phyloP scores from a whole-genome alignment of 2,888 invertebrate genomes.

The Monopis laevigella region DNA sequence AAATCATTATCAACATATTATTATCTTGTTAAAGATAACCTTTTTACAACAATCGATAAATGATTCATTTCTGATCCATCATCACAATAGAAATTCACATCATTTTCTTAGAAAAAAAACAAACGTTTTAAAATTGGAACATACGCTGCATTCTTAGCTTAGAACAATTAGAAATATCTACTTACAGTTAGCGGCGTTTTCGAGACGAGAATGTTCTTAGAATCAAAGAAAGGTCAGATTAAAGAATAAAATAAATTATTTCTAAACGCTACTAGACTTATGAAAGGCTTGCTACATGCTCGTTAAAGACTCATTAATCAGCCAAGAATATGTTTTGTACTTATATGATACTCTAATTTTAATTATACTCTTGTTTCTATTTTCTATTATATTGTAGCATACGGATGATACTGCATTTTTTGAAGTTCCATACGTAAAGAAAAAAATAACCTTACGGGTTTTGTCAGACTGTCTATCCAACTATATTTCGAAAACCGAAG shows the following conservation, averaged over 20 bases:
- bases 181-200: too few relatives aligned
- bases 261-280: conserved; percentile 4
- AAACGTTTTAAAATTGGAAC: not conserved
- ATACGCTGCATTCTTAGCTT: not conserved
- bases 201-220: too few relatives aligned
- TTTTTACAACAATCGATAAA: conserved; percentile 2
- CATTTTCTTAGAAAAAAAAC: conserved; percentile 5
- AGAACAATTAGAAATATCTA: not conserved
- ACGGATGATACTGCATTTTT: conserved; percentile 3
- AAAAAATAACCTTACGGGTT: too few relatives aligned
- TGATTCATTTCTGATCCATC: not conserved
- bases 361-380: conserved; percentile 21
- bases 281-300: conserved; percentile 23
- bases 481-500: too few relatives aligned
- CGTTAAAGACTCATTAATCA: conserved; percentile 25
- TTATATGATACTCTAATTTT: too few relatives aligned
- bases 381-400: conserved; percentile 6
- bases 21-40: too few relatives aligned
- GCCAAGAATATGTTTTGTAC: conserved; percentile 17
- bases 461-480: too few relatives aligned
- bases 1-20: too few relatives aligned
- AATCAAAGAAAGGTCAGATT: not conserved
- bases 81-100: conserved; percentile 2
- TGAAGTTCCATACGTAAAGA: too few relatives aligned
- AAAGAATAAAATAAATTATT: not conserved